A percentile compares a stretch with the other conserved stretches of the same genome.
These are phyloP conservation scores for Tribolium freemani DNA, from an alignment of 2,888 invertebrate genomes.

Conservation along the genomic window DNA sequence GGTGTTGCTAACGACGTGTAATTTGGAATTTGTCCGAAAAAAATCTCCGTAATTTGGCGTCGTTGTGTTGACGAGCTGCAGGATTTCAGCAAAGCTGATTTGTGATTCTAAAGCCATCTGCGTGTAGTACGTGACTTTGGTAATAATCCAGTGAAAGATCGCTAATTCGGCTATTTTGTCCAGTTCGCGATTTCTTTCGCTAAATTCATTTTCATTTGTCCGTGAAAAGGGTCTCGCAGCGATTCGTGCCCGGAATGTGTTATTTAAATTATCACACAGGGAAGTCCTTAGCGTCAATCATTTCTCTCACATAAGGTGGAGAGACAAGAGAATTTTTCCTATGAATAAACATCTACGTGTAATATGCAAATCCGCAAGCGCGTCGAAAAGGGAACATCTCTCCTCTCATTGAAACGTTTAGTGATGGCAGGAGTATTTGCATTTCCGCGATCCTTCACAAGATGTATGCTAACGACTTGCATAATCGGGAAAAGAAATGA, in stretches of 20 bases:
- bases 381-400: slow-evolving; percentile 33
- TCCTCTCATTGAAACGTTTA: slow-evolving; percentile 36
- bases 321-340: slow-evolving; percentile 29
- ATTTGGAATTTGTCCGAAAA: slow-evolving; percentile 12
- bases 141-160: slow-evolving; percentile 60
- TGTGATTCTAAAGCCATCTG: slow-evolving; percentile 51
- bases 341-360: slow-evolving; percentile 38
- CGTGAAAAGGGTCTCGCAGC: slow-evolving; percentile 60
- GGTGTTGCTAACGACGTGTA: slow-evolving; percentile 1
- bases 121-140: slow-evolving; percentile 52
- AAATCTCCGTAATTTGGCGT: slow-evolving; percentile 1
- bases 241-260: slow-evolving; percentile 54
- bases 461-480: slow-evolving; percentile 29
- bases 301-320: neutral
- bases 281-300: neutral
- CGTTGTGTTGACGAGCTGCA: too few species aligned
- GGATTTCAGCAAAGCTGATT: slow-evolving; percentile 37
- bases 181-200: slow-evolving; percentile 66
- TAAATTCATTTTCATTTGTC: slow-evolving; percentile 65
- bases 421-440: slow-evolving; percentile 37
- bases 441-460: slow-evolving; percentile 27
- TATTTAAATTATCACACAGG: slow-evolving; percentile 25
- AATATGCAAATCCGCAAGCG: slow-evolving; percentile 29
- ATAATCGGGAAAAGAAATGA: neutral
- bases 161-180: slow-evolving; percentile 66